Percentiles rank a stretch among this genome's conserved stretches.
Evolutionary conservation across 2,113 vertebrate genomes (phyloP).

Genomic region (Steatornis caripensis): DNA sequence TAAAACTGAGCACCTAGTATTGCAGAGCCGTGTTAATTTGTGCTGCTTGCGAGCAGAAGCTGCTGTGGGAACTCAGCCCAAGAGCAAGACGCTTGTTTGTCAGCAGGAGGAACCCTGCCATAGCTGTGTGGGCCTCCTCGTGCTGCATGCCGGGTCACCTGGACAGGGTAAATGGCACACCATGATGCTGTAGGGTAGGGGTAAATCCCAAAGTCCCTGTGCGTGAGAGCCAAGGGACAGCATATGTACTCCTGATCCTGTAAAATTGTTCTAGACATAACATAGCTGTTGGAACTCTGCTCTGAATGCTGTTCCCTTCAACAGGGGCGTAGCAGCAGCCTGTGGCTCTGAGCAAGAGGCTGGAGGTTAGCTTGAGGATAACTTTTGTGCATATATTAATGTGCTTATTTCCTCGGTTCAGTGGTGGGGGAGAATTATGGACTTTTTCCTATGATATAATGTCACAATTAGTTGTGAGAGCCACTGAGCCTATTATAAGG

Average conservation of each 20-base stretch:
- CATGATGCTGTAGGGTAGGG: not conserved
- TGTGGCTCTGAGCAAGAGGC: not conserved
- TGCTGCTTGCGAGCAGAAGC: constrained; percentile 46
- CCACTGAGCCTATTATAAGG: not conserved
- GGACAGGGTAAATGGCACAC: not conserved
- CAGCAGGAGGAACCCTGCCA: not conserved
- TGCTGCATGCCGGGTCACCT: not conserved
- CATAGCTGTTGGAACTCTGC: not conserved
- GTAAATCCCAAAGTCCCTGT: not conserved
- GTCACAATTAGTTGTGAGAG: not conserved
- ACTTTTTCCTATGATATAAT: not conserved
- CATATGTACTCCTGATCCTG: not conserved
- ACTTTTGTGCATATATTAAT: not conserved
- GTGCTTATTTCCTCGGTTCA: not conserved
- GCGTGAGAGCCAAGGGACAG: not conserved
- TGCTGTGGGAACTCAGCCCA: not conserved
- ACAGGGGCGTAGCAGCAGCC: not conserved
- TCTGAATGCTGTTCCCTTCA: not conserved
- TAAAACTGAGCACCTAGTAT: not conserved
- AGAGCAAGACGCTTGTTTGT: not conserved
- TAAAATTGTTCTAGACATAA: not conserved
- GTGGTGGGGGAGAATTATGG: not conserved
- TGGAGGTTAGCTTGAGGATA: not conserved
- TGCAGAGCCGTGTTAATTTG: constrained; percentile 54
- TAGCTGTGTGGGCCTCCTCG: not conserved